Conservation (phyloP, 2,113 vertebrate species). For the Pollachius pollachius region DNA sequence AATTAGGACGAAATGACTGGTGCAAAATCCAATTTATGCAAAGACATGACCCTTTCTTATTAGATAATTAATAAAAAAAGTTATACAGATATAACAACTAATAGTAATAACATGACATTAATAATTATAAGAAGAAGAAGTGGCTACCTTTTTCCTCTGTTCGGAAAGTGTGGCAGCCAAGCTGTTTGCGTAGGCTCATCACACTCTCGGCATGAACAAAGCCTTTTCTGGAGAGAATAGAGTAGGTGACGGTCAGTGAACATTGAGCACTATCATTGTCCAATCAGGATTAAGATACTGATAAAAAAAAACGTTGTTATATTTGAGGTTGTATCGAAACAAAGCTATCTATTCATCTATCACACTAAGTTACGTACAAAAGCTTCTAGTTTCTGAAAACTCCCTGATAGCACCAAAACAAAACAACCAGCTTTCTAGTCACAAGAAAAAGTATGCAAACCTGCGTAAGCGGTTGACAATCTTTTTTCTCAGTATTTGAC, state of each 20-base stretch:
- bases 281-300: neutral
- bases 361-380: too few relatives aligned
- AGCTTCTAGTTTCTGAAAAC: neutral
- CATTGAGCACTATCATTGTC: neutral
- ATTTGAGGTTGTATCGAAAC: too few relatives aligned
- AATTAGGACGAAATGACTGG: too few relatives aligned
- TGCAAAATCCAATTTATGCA: too few relatives aligned
- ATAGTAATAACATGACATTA: too few relatives aligned
- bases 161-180: constrained; percentile 76
- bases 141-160: constrained; percentile 77
- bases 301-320: neutral
- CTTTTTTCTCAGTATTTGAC: constrained; percentile 64
- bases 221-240: constrained; percentile 62
- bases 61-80: too few relatives aligned
- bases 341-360: too few relatives aligned
- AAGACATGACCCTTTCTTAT: too few relatives aligned
- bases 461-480: constrained; percentile 78
- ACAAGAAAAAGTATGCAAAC: constrained; percentile 42
- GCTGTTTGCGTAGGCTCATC: constrained; percentile 75
- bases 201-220: constrained; percentile 77
- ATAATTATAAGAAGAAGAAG: neutral
- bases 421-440: neutral
- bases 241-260: constrained; percentile 3
- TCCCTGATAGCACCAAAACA: neutral
- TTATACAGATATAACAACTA: too few relatives aligned